A percentile compares a stretch with the other conserved stretches of the same genome.
These are phyloP conservation scores for Pipistrellus nathusii DNA, from an alignment of 2,797 vertebrate genomes.

Conservation along the genomic window DNA sequence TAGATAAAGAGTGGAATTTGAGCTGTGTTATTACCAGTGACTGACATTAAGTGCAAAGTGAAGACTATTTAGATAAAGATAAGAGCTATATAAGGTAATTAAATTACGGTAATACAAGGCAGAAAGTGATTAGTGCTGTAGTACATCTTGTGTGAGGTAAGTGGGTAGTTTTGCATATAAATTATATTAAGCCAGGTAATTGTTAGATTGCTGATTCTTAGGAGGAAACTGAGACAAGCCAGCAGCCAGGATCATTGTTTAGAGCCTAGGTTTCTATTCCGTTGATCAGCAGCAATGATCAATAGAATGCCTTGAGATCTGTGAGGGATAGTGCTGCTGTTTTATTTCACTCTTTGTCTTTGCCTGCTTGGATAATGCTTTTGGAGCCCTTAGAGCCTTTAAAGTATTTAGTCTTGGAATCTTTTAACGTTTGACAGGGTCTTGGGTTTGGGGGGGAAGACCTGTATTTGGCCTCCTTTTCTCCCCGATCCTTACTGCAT, in stretches of 20 bases:
- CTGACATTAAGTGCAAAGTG: neutral
- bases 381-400: constrained; percentile 53
- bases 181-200: neutral
- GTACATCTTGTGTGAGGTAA: neutral
- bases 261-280: neutral
- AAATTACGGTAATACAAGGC: constrained; percentile 16
- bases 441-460: neutral
- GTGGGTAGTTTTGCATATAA: neutral
- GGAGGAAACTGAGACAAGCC: neutral
- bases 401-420: constrained; percentile 40
- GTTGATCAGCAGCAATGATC: neutral
- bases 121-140: constrained; percentile 67
- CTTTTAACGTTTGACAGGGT: constrained; percentile 46
- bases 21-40: neutral
- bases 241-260: neutral
- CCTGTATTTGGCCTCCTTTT: neutral
- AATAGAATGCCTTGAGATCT: neutral
- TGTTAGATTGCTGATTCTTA: neutral
- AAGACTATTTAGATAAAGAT: constrained; percentile 65
- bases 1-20: neutral
- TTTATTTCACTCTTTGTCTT: constrained; percentile 12
- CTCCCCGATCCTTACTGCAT: neutral
- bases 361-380: constrained; percentile 52
- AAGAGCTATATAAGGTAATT: constrained; percentile 70
- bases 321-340: neutral